Conservation (phyloP, 1,140 invertebrate species). For the Drosophila bipectinata region DNA sequence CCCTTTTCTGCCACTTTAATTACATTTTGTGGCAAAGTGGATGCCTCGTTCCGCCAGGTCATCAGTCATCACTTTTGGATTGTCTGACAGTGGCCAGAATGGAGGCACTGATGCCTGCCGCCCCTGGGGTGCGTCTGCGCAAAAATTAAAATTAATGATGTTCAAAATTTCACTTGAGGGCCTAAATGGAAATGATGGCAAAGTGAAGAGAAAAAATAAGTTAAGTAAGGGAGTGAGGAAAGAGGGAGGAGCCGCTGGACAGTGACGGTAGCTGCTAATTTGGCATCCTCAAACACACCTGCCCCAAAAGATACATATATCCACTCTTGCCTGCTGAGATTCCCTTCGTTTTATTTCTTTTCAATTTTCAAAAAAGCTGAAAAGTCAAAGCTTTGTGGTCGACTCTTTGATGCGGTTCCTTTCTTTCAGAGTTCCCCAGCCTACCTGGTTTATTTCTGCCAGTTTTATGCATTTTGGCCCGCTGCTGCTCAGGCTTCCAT, state of each 20-base stretch:
- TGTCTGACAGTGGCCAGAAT: conserved; percentile 56
- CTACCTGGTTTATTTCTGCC: conserved; percentile 12
- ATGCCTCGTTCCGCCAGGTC: conserved; percentile 37
- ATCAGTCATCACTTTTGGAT: conserved; percentile 33
- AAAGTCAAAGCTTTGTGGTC: conserved; percentile 18
- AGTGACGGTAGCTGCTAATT: conserved; percentile 71
- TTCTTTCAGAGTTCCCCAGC: conserved; percentile 26
- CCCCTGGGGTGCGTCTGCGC: conserved; percentile 67
- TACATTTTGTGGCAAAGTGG: conserved; percentile 36
- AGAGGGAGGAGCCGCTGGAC: conserved; percentile 12
- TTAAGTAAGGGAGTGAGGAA: conserved; percentile 7
- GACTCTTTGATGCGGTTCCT: conserved; percentile 45
- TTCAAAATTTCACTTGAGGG: conserved; percentile 60
- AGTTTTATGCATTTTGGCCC: conserved; percentile 64
- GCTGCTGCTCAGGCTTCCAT: conserved; percentile 44
- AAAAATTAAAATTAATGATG: conserved; percentile 82
- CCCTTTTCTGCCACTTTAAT: conserved; percentile 50
- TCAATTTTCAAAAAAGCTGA: conserved; percentile 35
- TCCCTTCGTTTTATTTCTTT: conserved; percentile 15
- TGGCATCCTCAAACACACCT: conserved; percentile 51
- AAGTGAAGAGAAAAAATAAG: conserved; percentile 26
- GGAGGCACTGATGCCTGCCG: conserved; percentile 48
- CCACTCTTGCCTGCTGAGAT: conserved; percentile 6
- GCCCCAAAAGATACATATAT: conserved; percentile 20
- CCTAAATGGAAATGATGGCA: conserved; percentile 39